These are phyloP conservation scores for Centropristis striata DNA, from an alignment of 2,113 vertebrate genomes.

Conservation along the genomic window DNA sequence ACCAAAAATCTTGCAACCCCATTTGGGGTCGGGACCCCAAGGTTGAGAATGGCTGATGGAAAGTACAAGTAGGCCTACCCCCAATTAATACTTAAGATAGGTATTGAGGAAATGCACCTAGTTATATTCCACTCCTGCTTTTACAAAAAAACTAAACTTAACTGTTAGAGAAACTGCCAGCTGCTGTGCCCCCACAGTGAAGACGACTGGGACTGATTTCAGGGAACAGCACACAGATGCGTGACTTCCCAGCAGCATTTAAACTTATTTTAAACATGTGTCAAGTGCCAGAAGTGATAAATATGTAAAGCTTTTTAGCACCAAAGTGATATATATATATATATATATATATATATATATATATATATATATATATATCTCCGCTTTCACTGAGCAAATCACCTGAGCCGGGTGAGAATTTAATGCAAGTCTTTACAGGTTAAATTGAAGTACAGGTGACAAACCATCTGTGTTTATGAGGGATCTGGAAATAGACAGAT, in stretches of 20 bases:
- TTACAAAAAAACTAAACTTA: too few species aligned
- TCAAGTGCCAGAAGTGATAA: conserved; percentile 16
- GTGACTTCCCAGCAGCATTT: background rate
- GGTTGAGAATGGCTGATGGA: too few species aligned
- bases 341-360: too few species aligned
- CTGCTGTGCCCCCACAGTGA: background rate
- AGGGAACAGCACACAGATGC: background rate
- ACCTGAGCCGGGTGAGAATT: conserved; percentile 8
- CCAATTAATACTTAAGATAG: too few species aligned
- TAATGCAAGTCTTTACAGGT: conserved; percentile 9
- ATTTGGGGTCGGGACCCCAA: too few species aligned
- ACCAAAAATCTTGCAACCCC: too few species aligned
- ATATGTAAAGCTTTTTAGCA: conserved; percentile 11
- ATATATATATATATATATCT: too few species aligned
- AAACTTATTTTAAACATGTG: conserved; percentile 8
- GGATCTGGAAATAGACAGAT: background rate
- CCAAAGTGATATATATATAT: too few species aligned
- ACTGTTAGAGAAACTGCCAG: background rate
- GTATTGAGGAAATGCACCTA: too few species aligned
- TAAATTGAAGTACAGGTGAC: conserved; percentile 27
- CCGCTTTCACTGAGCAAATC: background rate
- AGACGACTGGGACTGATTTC: background rate
- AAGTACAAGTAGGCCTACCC: too few species aligned
- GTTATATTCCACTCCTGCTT: too few species aligned
- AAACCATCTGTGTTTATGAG: conserved; percentile 3